Base-by-base conservation (phyloP, 2,113 vertebrate species). In the Charadrius vociferus region DNA sequence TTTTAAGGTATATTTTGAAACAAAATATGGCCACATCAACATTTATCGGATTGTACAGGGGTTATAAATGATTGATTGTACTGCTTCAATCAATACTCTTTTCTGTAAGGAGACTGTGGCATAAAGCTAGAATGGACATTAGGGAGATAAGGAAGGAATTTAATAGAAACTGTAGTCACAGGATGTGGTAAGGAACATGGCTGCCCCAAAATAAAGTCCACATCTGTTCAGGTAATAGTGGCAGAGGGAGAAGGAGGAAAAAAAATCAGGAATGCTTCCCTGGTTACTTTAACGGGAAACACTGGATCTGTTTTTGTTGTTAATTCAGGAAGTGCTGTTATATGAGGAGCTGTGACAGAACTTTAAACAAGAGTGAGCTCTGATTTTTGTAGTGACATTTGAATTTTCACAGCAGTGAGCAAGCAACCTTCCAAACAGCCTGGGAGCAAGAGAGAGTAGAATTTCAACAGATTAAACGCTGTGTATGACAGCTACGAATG, bases 141-240 rank as follows among this genome's bases (percentile, higher is more conserved):
- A 30, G 30, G 81, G 52, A 91, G 95, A 92, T 88, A 96, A 87
- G 37, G 20, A 91, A 91, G 23, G 92, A 93, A 92, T 96, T 84
- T 81, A 91, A 63, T 87, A 75, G 45, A 81, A 93, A 72, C 52
- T 68, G 18, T 36, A 74, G 41, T 71, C 50, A 66, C 29, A 82
- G 77, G 61, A 93, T 91, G 43, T 45, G 47, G 86, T 85, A 45
- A 93, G 77, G 50, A 91, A 53, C 79, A 91, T 5, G 16, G 14
- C 34, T 89, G 24, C 20, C n/a, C 17, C 24, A 39, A 91, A 84
- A 95, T 20, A 61, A 83, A 91, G 36, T 53, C 21, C 73, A 82
- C 83, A 93, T 95, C 86, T 95, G 61, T 87, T 95, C 88, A 95
- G 86, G 77, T 94, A 94, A 89, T 75, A 91, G 39, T 20, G 34